Evolutionary conservation across 2,113 vertebrate genomes (phyloP).

Genomic region (Xyliphius kryptos): DNA sequence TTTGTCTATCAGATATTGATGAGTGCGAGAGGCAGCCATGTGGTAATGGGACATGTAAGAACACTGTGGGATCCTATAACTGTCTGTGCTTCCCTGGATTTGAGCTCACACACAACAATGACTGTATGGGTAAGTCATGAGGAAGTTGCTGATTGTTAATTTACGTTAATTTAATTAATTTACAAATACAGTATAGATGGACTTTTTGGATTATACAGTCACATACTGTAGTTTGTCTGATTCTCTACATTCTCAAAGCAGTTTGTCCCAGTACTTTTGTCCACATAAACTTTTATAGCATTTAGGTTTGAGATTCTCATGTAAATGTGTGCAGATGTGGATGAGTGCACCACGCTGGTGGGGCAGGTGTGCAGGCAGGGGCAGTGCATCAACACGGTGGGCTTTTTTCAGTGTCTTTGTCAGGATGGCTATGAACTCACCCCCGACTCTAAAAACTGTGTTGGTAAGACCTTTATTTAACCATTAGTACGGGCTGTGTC

Average conservation of each 20-base stretch:
- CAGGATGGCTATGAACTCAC: conserved; percentile 86
- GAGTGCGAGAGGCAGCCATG: conserved; percentile 87
- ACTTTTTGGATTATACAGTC: no score
- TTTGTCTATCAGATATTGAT: conserved; percentile 70
- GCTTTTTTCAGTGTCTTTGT: conserved; percentile 89
- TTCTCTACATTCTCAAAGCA: no score
- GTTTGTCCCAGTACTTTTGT: no score
- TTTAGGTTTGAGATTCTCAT: not conserved
- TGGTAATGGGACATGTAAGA: conserved; percentile 88
- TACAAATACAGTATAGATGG: no score
- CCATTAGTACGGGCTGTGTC: not conserved
- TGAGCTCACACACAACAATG: conserved; percentile 78
- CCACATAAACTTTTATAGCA: no score
- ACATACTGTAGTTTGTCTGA: no score
- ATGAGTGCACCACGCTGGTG: conserved; percentile 77
- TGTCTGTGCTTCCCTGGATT: conserved; percentile 92
- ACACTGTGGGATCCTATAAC: conserved; percentile 87
- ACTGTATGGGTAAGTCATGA: conserved; percentile 85
- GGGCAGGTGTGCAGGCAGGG: conserved; percentile 85
- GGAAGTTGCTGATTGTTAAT: no score
- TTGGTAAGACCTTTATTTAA: conserved; percentile 78
- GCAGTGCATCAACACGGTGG: conserved; percentile 82
- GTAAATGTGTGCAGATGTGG: conserved; percentile 67
- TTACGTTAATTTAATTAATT: no score
- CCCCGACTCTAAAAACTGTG: conserved; percentile 81